These are phyloP conservation scores for Rhea pennata DNA, from an alignment of 2,113 vertebrate species.

Conservation along the genomic window DNA sequence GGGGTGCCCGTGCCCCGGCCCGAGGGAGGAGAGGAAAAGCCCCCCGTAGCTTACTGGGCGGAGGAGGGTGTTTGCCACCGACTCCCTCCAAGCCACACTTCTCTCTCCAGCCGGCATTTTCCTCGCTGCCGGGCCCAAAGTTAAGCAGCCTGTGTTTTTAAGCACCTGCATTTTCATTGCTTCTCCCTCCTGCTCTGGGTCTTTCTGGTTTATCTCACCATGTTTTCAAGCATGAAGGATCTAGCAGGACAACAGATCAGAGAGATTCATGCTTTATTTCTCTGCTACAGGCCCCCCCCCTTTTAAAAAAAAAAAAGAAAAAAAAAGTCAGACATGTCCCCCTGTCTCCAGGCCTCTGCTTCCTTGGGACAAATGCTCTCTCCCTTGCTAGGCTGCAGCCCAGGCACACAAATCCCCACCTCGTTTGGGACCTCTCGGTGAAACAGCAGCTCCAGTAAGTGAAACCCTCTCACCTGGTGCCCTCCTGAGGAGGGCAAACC, in stretches of 20 bases:
- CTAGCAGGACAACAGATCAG: not conserved
- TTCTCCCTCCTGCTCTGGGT: not conserved
- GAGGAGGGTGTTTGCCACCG: no score
- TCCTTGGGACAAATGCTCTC: not conserved
- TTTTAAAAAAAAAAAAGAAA: no score
- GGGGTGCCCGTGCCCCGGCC: not conserved
- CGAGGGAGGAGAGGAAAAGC: not conserved
- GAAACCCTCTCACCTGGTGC: conserved; percentile 41
- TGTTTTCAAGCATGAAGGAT: not conserved
- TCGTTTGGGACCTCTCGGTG: accelerated
- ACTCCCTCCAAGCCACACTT: no score
- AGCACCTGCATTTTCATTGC: not conserved
- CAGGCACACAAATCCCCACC: not conserved
- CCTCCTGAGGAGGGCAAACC: not conserved
- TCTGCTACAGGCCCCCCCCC: not conserved
- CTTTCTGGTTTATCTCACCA: not conserved
- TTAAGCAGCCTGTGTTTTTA: not conserved
- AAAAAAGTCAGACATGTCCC: not conserved
- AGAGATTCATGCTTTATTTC: not conserved
- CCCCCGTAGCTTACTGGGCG: no score
- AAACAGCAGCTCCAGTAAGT: not conserved
- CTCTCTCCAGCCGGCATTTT: no score
- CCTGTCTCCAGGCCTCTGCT: not conserved
- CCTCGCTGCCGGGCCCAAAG: no score
- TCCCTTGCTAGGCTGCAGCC: not conserved